Evolutionary conservation across 2,888 invertebrate species (phyloP).

Genomic region (Drosophila borborema): DNA sequence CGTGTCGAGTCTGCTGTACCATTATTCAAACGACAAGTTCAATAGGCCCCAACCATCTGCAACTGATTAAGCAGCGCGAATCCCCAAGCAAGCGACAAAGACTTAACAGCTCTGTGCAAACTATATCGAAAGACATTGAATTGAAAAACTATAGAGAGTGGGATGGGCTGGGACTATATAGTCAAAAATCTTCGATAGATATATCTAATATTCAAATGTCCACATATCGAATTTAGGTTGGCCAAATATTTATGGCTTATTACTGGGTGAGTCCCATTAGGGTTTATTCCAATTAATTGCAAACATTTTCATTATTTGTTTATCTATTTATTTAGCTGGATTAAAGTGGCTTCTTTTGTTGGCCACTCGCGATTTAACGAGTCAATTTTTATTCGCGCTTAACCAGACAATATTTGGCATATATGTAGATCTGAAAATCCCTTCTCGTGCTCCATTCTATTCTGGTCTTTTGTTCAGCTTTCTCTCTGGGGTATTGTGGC

Average conservation of each 20-base stretch:
- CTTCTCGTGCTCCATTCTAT: background rate
- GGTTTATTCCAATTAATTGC: background rate
- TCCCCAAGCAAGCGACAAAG: slow-evolving; percentile 16
- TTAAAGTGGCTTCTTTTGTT: slow-evolving; percentile 2
- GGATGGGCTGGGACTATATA: too few relatives aligned
- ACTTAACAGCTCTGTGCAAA: background rate
- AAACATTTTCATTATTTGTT: background rate
- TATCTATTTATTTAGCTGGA: background rate
- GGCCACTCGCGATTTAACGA: background rate
- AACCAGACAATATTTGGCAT: background rate
- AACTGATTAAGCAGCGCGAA: slow-evolving; percentile 27
- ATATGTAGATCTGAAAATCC: background rate
- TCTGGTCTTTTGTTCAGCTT: slow-evolving; percentile 8
- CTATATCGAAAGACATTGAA: too few relatives aligned
- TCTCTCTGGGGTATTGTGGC: slow-evolving; percentile 7
- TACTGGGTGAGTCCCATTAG: background rate
- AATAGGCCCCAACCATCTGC: slow-evolving; percentile 56
- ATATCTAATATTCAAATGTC: background rate
- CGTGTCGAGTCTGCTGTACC: slow-evolving; percentile 23
- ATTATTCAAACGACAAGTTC: slow-evolving; percentile 52
- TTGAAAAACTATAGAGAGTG: background rate
- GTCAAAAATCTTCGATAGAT: background rate
- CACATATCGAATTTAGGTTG: too few relatives aligned
- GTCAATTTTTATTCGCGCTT: background rate
- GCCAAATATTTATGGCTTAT: background rate